Conservation (phyloP, 2,113 vertebrate species). For the Gila orcuttii region DNA sequence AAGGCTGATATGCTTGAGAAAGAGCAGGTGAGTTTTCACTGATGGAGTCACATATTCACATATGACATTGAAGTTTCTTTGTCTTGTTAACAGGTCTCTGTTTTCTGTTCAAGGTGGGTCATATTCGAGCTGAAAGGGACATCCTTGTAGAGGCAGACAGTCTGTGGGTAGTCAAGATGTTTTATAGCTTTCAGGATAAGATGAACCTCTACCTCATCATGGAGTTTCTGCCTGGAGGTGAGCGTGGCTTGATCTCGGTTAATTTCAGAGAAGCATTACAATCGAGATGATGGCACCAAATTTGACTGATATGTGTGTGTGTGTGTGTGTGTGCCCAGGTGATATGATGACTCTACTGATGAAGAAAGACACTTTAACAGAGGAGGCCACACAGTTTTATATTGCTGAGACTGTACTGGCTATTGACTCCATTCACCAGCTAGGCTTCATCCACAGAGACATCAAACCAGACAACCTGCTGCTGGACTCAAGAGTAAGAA, state of each 20-base stretch:
- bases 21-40: slow-evolving; percentile 83
- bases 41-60: neutral
- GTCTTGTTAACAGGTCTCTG: neutral
- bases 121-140: slow-evolving; percentile 95
- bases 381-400: slow-evolving; percentile 98
- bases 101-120: slow-evolving; percentile 83
- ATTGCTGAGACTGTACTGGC: slow-evolving; percentile 96
- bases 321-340: slow-evolving; percentile 72
- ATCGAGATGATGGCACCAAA: neutral
- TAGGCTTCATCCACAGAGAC: slow-evolving; percentile 97
- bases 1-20: slow-evolving; percentile 99
- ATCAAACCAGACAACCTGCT: slow-evolving; percentile 99
- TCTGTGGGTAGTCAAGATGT: slow-evolving; percentile 99
- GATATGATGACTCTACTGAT: slow-evolving; percentile 99
- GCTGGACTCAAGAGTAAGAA: slow-evolving; percentile 90
- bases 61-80: neutral
- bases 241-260: neutral
- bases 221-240: slow-evolving; percentile 99
- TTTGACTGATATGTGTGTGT: neutral
- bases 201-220: slow-evolving; percentile 99
- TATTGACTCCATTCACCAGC: slow-evolving; percentile 96
- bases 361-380: slow-evolving; percentile 97
- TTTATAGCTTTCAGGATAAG: slow-evolving; percentile 99
- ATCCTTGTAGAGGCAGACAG: slow-evolving; percentile 98
- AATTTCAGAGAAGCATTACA: neutral